A percentile compares a stretch with the other conserved stretches of the same genome.
These are phyloP conservation scores for Centropyge bicolor DNA, from an alignment of 2,797 vertebrate species.

Conservation along the genomic window DNA sequence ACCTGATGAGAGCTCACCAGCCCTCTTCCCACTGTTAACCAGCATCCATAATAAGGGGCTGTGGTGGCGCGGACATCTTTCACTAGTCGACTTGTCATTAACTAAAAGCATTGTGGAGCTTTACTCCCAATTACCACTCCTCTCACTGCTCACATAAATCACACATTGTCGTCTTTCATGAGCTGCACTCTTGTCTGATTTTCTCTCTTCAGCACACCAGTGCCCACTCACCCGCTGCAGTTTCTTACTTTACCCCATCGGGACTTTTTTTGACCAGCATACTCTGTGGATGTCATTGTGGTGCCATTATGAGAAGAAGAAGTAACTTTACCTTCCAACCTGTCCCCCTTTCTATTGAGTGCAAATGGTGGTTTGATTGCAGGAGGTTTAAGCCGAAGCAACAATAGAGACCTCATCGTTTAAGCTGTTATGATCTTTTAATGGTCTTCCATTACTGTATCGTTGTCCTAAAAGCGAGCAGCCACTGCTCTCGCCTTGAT, in stretches of 20 bases:
- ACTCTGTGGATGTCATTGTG: conserved; percentile 25
- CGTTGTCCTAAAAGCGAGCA: conserved; percentile 74
- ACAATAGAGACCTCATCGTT: conserved; percentile 78
- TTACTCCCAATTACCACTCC: conserved; percentile 84
- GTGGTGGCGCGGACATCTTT: conserved; percentile 74
- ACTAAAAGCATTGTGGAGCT: conserved; percentile 83
- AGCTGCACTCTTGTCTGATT: conserved; percentile 63
- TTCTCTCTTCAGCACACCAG: conserved; percentile 5
- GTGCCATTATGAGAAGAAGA: conserved; percentile 27
- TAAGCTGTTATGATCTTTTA: conserved; percentile 85
- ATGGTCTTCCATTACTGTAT: conserved; percentile 82
- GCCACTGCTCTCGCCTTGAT: conserved; percentile 70
- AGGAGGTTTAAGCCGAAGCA: conserved; percentile 67
- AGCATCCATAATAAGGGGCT: conserved; percentile 64
- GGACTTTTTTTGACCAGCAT: conserved; percentile 15
- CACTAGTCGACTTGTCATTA: conserved; percentile 82
- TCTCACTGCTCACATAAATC: conserved; percentile 77
- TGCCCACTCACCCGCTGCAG: not conserved
- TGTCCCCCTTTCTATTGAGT: conserved; percentile 64
- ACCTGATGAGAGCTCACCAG: conserved; percentile 61
- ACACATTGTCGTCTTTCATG: conserved; percentile 70
- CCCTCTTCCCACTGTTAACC: conserved; percentile 71
- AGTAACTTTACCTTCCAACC: conserved; percentile 73
- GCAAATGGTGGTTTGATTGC: conserved; percentile 73
- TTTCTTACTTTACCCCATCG: conserved; percentile 6